Evolutionary conservation across 2,888 invertebrate species (phyloP).

Genomic region (Tenthredo amoena): DNA sequence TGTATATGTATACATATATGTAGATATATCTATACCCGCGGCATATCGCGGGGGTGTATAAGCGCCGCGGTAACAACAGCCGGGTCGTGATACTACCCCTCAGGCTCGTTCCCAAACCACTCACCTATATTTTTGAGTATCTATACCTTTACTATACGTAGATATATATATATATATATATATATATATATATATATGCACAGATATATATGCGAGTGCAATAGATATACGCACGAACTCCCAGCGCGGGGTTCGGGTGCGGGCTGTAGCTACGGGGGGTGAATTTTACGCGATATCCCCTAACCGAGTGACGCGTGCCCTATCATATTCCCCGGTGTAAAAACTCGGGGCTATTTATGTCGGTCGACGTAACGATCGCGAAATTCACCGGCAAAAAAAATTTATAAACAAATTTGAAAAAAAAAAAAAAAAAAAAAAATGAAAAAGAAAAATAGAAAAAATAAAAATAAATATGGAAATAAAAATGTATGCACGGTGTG

Average conservation of each 20-base stretch:
- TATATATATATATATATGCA: not conserved
- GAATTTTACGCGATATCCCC: conserved; percentile 46
- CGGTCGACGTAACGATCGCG: conserved; percentile 16
- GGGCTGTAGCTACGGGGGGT: not conserved
- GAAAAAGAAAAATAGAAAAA: not conserved
- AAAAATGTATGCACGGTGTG: too few species aligned
- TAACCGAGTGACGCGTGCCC: conserved; percentile 60
- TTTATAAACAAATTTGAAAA: too few species aligned
- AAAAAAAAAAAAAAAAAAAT: not conserved
- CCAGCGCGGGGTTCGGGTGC: not conserved
- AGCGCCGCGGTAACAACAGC: not conserved
- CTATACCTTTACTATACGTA: not conserved
- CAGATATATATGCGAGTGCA: not conserved
- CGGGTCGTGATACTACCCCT: conserved; percentile 18
- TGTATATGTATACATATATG: conserved; percentile 11
- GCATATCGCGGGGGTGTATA: not conserved
- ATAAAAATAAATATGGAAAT: too few species aligned
- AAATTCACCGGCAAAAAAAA: not conserved
- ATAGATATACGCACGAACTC: not conserved
- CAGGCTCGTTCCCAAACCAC: conserved; percentile 42
- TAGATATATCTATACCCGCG: not conserved
- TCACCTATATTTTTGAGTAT: conserved; percentile 45
- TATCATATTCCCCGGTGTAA: conserved; percentile 64
- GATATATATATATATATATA: not conserved
- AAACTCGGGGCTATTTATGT: conserved; percentile 68